A percentile compares a stretch with the other conserved stretches of the same genome.
These are phyloP conservation scores for Morelia viridis DNA, from an alignment of 2,797 vertebrate species.

Conservation along the genomic window DNA sequence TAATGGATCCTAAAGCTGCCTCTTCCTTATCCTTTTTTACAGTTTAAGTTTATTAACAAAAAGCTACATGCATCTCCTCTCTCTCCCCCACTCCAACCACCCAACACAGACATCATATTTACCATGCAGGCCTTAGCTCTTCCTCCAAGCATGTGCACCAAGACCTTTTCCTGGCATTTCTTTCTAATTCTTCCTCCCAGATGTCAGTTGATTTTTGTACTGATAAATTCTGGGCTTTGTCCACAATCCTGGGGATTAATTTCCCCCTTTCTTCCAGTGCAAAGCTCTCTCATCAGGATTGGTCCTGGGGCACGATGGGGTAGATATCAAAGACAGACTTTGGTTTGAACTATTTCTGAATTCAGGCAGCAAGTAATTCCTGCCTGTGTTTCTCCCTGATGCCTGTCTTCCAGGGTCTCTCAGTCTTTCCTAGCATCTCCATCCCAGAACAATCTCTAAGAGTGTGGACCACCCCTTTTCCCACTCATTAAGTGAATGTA, in stretches of 20 bases:
- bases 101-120: neutral
- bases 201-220: neutral
- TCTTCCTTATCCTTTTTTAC: too few relatives aligned
- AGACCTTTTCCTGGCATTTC: neutral
- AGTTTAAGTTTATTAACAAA: neutral
- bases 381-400: conserved; percentile 14
- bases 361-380: conserved; percentile 8
- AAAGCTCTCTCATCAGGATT: conserved; percentile 16
- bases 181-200: too few relatives aligned
- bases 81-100: neutral
- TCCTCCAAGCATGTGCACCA: neutral
- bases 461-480: conserved; percentile 14
- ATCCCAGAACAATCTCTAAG: conserved; percentile 12
- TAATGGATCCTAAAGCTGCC: neutral
- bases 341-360: conserved; percentile 18
- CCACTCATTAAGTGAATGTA: conserved; percentile 69
- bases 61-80: neutral
- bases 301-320: neutral
- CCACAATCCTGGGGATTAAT: neutral
- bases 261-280: conserved; percentile 29
- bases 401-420: conserved; percentile 30
- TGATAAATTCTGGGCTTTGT: neutral
- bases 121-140: neutral
- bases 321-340: conserved; percentile 10
- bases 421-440: too few relatives aligned